Base-by-base conservation (phyloP, 2,797 vertebrate genomes). In the Gambelia wislizenii region DNA sequence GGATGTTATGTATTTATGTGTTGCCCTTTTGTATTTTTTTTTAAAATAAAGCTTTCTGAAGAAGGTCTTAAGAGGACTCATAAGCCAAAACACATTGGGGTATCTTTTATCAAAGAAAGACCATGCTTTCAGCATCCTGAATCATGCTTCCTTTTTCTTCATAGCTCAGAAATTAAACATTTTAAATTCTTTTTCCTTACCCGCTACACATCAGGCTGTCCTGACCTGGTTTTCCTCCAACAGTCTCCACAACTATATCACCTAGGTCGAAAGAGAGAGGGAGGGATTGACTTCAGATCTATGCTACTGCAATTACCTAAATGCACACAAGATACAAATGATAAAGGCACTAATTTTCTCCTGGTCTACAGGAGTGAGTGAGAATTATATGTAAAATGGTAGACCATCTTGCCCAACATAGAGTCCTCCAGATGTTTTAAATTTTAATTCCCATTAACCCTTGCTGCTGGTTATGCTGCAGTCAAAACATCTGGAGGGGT, bases 141-240 rank as follows among this genome's bases (percentile, higher is more conserved):
- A 20, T 22, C 22, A 5, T 25, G 20, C 20, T 20, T 59, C 56
- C 56, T 59, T 54, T 59, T 59, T 20, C 56, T 59, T 59, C 20
- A 59, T 6, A 59, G 56, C 20, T 59, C 56, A 59, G 1, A 20
- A 59, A 59, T 59, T 22, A 59, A 59, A 59, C 56, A 59, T 0
- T 36, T 27, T 42, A 39, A 27, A 3, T 36, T 44, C 0, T 2
- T 27, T 33, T 12, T 8, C 6, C 98, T 98, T 95, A 99, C 99
- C 98, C 98, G 2, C 98, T 99, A 95, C 98, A 98, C 95, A 98
- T 98, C 93, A 98, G 95, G 84, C 98, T 98, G 91, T 98, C 98
- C 16, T 98, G 98, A 42, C 96, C 92, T 0, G 97, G 96, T 74
- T 98, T 98, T 74, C 95, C 97, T 87, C 94, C 94, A 6, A 97